Percentiles rank a stretch among this genome's conserved stretches.
These are phyloP conservation scores for Monarcha castaneiventris DNA, from an alignment of 2,113 vertebrate species.

Conservation along the genomic window DNA sequence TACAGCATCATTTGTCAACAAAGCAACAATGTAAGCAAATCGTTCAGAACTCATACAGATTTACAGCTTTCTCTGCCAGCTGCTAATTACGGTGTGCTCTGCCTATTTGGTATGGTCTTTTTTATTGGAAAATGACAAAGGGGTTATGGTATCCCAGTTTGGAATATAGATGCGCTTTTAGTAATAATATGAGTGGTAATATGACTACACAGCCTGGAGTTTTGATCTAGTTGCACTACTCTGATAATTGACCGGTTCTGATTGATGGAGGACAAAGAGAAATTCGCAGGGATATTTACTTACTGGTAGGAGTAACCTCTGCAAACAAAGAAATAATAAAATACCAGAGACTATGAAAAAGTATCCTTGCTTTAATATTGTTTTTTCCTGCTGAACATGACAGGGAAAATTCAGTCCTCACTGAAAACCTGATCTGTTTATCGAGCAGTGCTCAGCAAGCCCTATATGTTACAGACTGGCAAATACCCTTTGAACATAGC, in stretches of 20 bases:
- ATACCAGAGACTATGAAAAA: constrained; percentile 31
- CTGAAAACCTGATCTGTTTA: constrained; percentile 58
- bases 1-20: constrained; percentile 91
- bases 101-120: constrained; percentile 86
- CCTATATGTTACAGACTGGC: neutral
- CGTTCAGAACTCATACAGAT: constrained; percentile 87
- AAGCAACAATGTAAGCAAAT: constrained; percentile 90
- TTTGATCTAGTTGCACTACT: constrained; percentile 73
- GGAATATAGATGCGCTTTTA: constrained; percentile 84
- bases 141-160: constrained; percentile 82
- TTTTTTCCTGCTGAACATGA: constrained; percentile 39
- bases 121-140: constrained; percentile 88
- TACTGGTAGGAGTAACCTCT: constrained; percentile 67
- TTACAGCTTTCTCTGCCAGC: constrained; percentile 87
- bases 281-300: constrained; percentile 70
- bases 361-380: neutral
- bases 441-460: constrained; percentile 45
- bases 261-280: constrained; percentile 79
- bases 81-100: constrained; percentile 89
- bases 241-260: constrained; percentile 78
- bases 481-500: constrained; percentile 10
- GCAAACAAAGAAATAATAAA: constrained; percentile 73
- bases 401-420: constrained; percentile 60
- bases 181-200: constrained; percentile 80
- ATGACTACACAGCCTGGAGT: constrained; percentile 73